phyloP scores from a whole-genome alignment of 2,888 invertebrate genomes.

The Chydorus sphaericus region DNA sequence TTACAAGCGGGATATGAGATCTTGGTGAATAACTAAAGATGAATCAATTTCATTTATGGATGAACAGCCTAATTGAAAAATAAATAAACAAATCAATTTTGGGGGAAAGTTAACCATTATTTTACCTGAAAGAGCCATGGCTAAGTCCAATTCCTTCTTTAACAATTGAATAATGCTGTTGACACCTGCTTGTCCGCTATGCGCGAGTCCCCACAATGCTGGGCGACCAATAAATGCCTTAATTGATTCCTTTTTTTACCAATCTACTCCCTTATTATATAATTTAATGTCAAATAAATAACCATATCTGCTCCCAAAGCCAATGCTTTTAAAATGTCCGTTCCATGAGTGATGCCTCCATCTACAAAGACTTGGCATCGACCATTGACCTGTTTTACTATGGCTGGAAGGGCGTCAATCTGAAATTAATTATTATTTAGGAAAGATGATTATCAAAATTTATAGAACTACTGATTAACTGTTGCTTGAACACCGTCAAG shows the following conservation, averaged over 20 bases:
- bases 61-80: conserved; percentile 60
- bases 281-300: no score
- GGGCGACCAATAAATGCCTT: conserved; percentile 74
- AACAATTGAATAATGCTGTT: conserved; percentile 53
- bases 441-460: neutral
- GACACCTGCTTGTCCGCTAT: conserved; percentile 64
- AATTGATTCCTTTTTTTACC: no score
- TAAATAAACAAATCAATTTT: no score
- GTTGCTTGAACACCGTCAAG: conserved; percentile 67
- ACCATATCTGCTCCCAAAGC: conserved; percentile 83
- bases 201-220: conserved; percentile 66
- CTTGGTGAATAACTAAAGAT: conserved; percentile 53
- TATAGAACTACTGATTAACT: conserved; percentile 25
- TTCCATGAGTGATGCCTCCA: conserved; percentile 69
- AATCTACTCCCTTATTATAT: no score
- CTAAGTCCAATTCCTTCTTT: conserved; percentile 54
- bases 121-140: conserved; percentile 62
- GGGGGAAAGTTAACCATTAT: no score
- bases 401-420: conserved; percentile 71
- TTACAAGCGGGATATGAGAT: no score
- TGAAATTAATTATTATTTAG: conserved; percentile 28
- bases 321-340: conserved; percentile 77
- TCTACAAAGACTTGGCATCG: conserved; percentile 68
- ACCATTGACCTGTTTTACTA: conserved; percentile 51
- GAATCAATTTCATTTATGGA: conserved; percentile 42